Conservation (phyloP, 2,113 vertebrate species). For the Ifrita kowaldi region DNA sequence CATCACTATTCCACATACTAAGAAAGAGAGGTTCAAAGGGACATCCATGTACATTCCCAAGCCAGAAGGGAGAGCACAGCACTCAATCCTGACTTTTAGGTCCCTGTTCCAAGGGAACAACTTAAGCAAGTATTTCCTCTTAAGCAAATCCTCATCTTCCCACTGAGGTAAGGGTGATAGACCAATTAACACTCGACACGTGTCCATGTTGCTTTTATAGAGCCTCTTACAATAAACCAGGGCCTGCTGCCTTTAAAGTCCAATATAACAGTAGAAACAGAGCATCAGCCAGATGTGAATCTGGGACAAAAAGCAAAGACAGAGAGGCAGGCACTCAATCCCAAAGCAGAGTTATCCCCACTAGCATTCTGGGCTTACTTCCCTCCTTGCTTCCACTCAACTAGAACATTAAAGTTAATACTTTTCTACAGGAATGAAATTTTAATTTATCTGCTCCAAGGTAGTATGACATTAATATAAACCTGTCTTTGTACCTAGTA, state of each 20-base stretch:
- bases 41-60: too few relatives aligned
- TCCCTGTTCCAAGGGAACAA: not conserved
- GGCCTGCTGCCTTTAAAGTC: not conserved
- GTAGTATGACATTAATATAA: not conserved
- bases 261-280: not conserved
- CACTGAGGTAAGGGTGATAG: fast-evolving
- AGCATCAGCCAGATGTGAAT: not conserved
- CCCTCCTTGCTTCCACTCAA: not conserved
- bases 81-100: not conserved
- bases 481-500: not conserved
- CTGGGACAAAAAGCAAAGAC: not conserved
- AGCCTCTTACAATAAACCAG: not conserved
- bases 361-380: not conserved
- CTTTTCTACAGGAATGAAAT: not conserved
- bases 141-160: not conserved
- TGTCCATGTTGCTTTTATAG: too few relatives aligned
- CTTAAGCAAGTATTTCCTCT: not conserved
- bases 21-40: not conserved
- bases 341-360: not conserved
- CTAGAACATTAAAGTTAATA: not conserved
- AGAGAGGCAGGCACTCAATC: not conserved
- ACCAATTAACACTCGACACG: not conserved
- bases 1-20: not conserved
- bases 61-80: not conserved
- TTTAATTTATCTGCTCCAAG: not conserved